Conservation (phyloP, 2,888 invertebrate species). For the Agrypnus murinus region DNA sequence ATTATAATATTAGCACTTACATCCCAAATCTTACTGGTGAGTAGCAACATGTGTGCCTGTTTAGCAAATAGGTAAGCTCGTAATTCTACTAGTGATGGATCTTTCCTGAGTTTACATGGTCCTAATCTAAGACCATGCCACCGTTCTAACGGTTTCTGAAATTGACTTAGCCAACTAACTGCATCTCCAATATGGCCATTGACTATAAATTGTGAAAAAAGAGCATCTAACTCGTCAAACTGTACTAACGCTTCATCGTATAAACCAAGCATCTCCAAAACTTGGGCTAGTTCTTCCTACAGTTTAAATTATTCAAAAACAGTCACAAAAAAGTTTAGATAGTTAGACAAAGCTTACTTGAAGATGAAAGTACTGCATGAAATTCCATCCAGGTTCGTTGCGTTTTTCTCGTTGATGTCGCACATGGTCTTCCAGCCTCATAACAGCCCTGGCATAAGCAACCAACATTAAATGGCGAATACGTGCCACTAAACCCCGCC, state of each 20-base stretch:
- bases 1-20: constrained; percentile 71
- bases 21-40: constrained; percentile 86
- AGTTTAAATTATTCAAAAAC: no score
- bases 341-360: no score
- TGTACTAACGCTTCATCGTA: constrained; percentile 96
- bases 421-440: constrained; percentile 92
- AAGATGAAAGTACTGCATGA: constrained; percentile 94
- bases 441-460: constrained; percentile 89
- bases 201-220: constrained; percentile 96
- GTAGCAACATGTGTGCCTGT: constrained; percentile 89
- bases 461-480: constrained; percentile 88
- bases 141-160: constrained; percentile 84
- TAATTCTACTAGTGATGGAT: constrained; percentile 87
- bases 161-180: constrained; percentile 87
- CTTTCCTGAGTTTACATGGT: constrained; percentile 77
- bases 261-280: constrained; percentile 94
- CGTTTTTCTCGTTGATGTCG: constrained; percentile 91
- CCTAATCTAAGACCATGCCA: constrained; percentile 89
- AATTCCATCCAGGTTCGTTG: constrained; percentile 94
- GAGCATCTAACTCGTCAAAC: constrained; percentile 97
- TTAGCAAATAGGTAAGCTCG: constrained; percentile 95
- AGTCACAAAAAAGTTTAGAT: no score
- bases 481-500: constrained; percentile 88
- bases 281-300: constrained; percentile 96
- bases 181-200: constrained; percentile 93